Evolutionary conservation across 1,140 invertebrate genomes (phyloP), one percentile per base, ranked within the genome.

Genomic region (Sipha flava): DNA sequence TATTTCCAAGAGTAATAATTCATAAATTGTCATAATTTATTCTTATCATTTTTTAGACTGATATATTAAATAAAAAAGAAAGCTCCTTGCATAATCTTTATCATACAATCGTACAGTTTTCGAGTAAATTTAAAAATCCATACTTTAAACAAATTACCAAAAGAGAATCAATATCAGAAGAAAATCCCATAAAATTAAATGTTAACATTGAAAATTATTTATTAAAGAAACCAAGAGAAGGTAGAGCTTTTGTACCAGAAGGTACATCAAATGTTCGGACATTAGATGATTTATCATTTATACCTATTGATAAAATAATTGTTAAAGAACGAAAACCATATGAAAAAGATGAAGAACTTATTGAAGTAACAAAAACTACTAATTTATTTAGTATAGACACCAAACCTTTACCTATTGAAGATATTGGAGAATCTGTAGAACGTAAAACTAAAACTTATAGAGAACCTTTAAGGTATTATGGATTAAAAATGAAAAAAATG

Each of bases 401-500:
- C 18, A 57, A 37, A 26, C 52, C 73, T 18, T 9, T 9, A 18
- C 0, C 0, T 3, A 73, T 54, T 73, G 73, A 59, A 5, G 73
- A 77, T 43, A 57, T 23, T n/a, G 73, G 73, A 12, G 37, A 43
- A 77, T 16, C 21, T 40, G 49, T 77, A 7, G 21, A 77, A 77
- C 73, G 34, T 3, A 40, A 23, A 40, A 59, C 31, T 16, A 59
- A 59, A 23, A 26, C 0, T 2, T 37, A 18, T 26, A 40, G 23
- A 77, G 16, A 43, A 5, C 73, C 73, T 9, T 26, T 77, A 40
- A 77, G 73, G n/a, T 77, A 77, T 59, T 9, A 57, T 77, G 73
- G 31, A 34, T 43, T 77, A 26, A 77, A 77, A 57, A 77, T 77
- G 4, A 77, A 77, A 59, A 77, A 77, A 57, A 26, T 77, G n/a